Evolutionary conservation across 2,888 invertebrate species (phyloP).

Genomic region (Papilio protenor): DNA sequence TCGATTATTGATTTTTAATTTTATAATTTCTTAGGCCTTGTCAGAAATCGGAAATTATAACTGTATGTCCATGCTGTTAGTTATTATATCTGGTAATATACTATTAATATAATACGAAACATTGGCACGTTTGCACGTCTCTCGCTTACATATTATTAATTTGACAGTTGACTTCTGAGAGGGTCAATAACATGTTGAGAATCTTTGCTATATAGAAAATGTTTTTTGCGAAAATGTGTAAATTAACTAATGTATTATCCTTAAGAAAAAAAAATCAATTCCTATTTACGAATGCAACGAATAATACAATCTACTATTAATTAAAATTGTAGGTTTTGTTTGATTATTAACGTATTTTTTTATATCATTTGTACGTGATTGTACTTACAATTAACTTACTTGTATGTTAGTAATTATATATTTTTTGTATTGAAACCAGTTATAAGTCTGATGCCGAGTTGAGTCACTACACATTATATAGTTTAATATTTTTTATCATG

Average conservation of each 20-base stretch:
- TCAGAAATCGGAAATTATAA: too few relatives aligned
- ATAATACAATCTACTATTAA: too few relatives aligned
- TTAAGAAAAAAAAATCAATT: too few relatives aligned
- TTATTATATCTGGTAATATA: not conserved
- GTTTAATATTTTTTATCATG: slow-evolving; percentile 1
- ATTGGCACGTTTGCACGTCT: slow-evolving; percentile 12
- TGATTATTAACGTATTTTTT: not conserved
- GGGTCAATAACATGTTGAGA: slow-evolving; percentile 21
- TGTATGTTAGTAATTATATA: not conserved
- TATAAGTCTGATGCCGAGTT: not conserved
- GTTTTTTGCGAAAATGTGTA: not conserved
- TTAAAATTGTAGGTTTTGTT: not conserved
- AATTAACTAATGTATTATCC: not conserved
- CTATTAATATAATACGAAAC: not conserved
- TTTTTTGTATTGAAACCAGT: not conserved
- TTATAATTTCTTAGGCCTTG: too few relatives aligned
- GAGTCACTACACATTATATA: not conserved
- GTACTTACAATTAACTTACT: not conserved
- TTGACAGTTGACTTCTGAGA: slow-evolving; percentile 15
- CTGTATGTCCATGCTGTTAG: too few relatives aligned
- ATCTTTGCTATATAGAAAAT: not conserved
- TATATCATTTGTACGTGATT: not conserved
- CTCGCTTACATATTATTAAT: slow-evolving; percentile 29
- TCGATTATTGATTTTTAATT: too few relatives aligned
- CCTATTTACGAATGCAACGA: too few relatives aligned